phyloP scores from a whole-genome alignment of 2,888 invertebrate species.

The Cloeon dipterum region DNA sequence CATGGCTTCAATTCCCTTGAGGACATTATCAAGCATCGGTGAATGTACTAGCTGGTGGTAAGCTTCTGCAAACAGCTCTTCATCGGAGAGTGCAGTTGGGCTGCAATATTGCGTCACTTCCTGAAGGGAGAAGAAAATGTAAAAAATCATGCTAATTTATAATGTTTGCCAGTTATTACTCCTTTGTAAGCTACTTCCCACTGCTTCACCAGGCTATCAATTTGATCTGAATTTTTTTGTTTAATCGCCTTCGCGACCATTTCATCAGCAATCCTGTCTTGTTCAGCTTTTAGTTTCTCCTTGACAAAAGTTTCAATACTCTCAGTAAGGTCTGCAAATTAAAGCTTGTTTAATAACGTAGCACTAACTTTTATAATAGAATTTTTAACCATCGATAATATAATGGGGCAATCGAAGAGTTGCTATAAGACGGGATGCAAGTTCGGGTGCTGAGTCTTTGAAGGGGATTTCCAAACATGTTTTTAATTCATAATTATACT shows the following conservation, averaged over 20 bases:
- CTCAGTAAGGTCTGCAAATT: no score
- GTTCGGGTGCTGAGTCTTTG: no score
- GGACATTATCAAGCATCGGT: slow-evolving; percentile 63
- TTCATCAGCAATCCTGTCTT: neutral
- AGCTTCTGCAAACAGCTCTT: slow-evolving; percentile 65
- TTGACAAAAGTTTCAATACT: no score
- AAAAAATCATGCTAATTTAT: neutral
- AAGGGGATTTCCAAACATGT: no score
- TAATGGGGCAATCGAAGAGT: no score
- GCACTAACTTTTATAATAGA: no score
- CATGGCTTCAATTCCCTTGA: slow-evolving; percentile 71
- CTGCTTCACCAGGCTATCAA: slow-evolving; percentile 36
- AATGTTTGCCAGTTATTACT: slow-evolving; percentile 13
- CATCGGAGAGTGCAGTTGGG: slow-evolving; percentile 56
- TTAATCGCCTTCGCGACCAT: neutral
- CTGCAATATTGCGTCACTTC: slow-evolving; percentile 70
- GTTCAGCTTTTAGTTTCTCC: no score
- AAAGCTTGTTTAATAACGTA: no score
- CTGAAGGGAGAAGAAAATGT: slow-evolving; percentile 14
- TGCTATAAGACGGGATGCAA: no score
- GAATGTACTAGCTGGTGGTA: slow-evolving; percentile 68
- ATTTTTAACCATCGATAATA: no score
- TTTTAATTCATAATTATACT: no score
- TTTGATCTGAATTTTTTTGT: neutral
- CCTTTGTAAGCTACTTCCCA: slow-evolving; percentile 60